These are phyloP conservation scores for Sebastes vulpes DNA, from an alignment of 2,797 vertebrate genomes.

Conservation along the genomic window DNA sequence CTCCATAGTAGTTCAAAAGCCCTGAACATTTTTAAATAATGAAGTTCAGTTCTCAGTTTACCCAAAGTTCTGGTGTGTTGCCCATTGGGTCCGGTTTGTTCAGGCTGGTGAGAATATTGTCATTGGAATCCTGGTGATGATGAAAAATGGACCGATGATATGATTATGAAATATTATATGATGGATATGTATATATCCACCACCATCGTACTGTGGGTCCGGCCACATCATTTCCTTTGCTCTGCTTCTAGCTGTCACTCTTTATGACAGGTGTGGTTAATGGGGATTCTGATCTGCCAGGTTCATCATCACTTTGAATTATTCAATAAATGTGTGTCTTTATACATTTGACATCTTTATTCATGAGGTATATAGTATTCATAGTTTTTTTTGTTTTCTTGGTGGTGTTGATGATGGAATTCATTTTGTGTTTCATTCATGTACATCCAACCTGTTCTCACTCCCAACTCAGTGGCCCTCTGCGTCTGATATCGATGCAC, in stretches of 20 bases:
- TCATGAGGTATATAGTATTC: neutral
- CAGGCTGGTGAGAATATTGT: neutral
- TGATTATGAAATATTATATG: neutral
- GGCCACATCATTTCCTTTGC: neutral
- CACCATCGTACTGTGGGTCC: neutral
- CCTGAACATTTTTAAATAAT: too few relatives aligned
- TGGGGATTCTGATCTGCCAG: neutral
- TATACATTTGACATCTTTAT: neutral
- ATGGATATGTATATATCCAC: neutral
- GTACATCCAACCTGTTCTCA: neutral
- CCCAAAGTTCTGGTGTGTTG: neutral
- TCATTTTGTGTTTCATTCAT: neutral
- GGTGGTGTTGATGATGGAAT: neutral
- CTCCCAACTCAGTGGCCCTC: neutral
- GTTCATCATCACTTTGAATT: neutral
- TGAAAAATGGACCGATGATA: neutral
- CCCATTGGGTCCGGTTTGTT: neutral
- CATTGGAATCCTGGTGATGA: neutral
- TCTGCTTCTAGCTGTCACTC: neutral
- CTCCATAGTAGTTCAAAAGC: neutral
- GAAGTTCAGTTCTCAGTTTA: neutral
- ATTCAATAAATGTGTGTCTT: neutral
- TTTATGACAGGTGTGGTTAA: neutral
- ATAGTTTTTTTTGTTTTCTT: neutral
- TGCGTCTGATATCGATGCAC: neutral